Base-by-base conservation (phyloP, 1,140 invertebrate species). In the Tetranychus urticae region DNA sequence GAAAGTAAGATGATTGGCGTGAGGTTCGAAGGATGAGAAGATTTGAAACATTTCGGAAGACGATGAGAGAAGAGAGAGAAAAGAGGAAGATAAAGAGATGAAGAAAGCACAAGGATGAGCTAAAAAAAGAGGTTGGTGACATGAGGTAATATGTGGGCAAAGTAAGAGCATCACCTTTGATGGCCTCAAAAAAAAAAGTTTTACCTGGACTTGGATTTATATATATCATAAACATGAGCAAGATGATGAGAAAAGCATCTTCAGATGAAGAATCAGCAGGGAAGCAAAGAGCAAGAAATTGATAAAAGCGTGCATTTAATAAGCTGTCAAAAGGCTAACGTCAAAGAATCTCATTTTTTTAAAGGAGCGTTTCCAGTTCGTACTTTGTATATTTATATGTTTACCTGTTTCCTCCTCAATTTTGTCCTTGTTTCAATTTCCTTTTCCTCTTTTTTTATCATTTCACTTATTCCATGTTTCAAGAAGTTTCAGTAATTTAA, bases 121-220 rank as follows among this genome's bases (percentile, higher is more conserved):
- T 8, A 31, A 7, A 31, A n/a, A 52, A 52, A 52, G 8, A 52
- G 31, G 5, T 52, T 31, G 50, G 50, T 52, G 50, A 52, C n/a
- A 6, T 52, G 50, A 31, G 50, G 48, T n/a, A 31, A 52, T 52
- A 23, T 52, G 31, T 52, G 23, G 34, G 39, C 10, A 45, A n/a
- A 47, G 36, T 33, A 54, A 60, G 54, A 46, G 31, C 31, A n/a
- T 47, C 42, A 23, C 36, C 33, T 57, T 47, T n/a, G 52, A 50
- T 56, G 60, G 60, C 58, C 63, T 61, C 55, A 56, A 61, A 55
- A 56, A 59, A 64, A 56, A 59, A 58, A 58, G 56, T 12, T 4
- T 35, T n/a, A 35, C 52, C 33, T 48, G 63, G 62, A 59, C 55
- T 59, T 58, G 62, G 47, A 34, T 47, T 59, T 47, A 23, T 23